Conservation (phyloP, 2,797 vertebrate species). For the Sebastes diaconus region DNA sequence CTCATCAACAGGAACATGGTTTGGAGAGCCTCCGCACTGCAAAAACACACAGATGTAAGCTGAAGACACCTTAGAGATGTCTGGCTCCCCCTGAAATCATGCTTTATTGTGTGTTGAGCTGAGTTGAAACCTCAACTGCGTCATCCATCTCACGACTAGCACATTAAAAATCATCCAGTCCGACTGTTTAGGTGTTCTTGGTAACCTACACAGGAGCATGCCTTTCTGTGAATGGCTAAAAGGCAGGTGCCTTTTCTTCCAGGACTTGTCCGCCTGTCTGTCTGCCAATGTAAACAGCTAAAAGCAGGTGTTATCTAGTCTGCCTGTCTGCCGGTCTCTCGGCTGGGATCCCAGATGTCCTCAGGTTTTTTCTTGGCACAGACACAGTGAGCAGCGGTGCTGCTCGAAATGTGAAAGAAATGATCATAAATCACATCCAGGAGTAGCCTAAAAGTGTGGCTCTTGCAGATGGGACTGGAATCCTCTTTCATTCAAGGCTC, state of each 20-base stretch:
- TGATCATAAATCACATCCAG: slow-evolving; percentile 62
- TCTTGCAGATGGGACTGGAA: slow-evolving; percentile 52
- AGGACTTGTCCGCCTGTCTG: slow-evolving; percentile 36
- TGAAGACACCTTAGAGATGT: slow-evolving; percentile 18
- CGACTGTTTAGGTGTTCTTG: slow-evolving; percentile 14
- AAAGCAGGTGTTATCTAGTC: slow-evolving; percentile 73
- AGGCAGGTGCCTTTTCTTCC: slow-evolving; percentile 61
- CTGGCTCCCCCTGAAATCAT: background rate
- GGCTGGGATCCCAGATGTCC: slow-evolving; percentile 63
- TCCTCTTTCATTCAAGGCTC: slow-evolving; percentile 56
- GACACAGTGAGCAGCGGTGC: slow-evolving; percentile 17
- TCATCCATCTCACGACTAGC: background rate
- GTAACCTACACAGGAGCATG: background rate
- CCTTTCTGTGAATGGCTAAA: slow-evolving; percentile 30
- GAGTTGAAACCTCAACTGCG: background rate
- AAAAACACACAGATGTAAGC: slow-evolving; percentile 42
- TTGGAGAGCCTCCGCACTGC: slow-evolving; percentile 96
- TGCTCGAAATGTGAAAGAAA: slow-evolving; percentile 60
- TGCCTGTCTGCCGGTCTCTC: slow-evolving; percentile 43
- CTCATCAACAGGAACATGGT: slow-evolving; percentile 99
- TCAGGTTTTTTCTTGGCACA: slow-evolving; percentile 67
- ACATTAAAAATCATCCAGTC: slow-evolving; percentile 24
- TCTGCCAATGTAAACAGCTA: slow-evolving; percentile 64
- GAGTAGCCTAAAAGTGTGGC: slow-evolving; percentile 44
- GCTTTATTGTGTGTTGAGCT: slow-evolving; percentile 20